phyloP scores from a whole-genome alignment of 2,113 vertebrate species.

The Oncorhynchus tshawytscha region DNA sequence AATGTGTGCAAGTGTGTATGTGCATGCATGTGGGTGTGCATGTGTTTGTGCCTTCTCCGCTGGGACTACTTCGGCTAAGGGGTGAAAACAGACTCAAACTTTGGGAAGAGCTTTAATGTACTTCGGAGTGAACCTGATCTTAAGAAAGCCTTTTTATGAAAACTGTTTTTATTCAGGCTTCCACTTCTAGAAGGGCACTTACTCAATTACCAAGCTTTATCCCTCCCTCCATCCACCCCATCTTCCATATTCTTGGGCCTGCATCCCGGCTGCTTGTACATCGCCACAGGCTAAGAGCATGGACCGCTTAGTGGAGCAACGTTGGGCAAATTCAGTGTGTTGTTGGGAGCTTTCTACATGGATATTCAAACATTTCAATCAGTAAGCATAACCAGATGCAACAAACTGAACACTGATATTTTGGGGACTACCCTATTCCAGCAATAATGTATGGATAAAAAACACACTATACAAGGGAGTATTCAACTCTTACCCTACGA shows the following conservation, averaged over 20 bases:
- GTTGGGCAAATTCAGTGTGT: constrained; percentile 48
- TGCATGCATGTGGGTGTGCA: constrained; percentile 64
- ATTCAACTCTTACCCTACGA: too few species aligned
- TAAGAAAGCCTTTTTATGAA: constrained; percentile 63
- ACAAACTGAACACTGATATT: too few species aligned
- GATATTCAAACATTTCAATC: too few species aligned
- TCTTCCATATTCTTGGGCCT: constrained; percentile 67
- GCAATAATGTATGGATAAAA: too few species aligned
- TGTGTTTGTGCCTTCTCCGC: constrained; percentile 58
- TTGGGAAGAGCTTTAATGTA: constrained; percentile 77
- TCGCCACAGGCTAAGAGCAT: constrained; percentile 61
- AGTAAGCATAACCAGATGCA: too few species aligned
- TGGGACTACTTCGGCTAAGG: constrained; percentile 67
- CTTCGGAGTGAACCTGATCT: constrained; percentile 73
- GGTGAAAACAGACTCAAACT: constrained; percentile 59
- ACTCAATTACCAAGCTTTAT: constrained; percentile 66
- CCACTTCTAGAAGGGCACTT: constrained; percentile 68
- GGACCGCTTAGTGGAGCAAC: constrained; percentile 60
- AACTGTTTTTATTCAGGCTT: constrained; percentile 57
- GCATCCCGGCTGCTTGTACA: constrained; percentile 53
- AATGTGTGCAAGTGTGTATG: constrained; percentile 29
- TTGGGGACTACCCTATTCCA: too few species aligned
- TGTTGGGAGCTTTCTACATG: too few species aligned
- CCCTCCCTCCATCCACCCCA: constrained; percentile 21
- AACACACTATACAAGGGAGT: too few species aligned